Conservation (phyloP, 2,888 invertebrate genomes). For the Quadriops clusia region DNA sequence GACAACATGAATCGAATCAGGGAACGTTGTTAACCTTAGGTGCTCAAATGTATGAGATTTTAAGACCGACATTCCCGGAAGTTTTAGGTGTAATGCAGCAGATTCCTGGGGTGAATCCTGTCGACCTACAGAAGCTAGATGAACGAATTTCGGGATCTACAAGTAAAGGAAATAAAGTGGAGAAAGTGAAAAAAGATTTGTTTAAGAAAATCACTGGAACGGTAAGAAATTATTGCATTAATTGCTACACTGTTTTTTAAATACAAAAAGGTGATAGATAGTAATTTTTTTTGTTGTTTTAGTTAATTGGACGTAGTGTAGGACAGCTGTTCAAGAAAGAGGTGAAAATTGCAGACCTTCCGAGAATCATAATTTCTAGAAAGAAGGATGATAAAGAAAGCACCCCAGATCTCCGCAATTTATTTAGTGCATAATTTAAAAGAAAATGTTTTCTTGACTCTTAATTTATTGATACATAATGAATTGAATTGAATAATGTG, state of each 20-base stretch:
- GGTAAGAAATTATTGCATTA: slow-evolving; percentile 39
- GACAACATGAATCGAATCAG: slow-evolving; percentile 83
- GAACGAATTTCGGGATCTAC: slow-evolving; percentile 61
- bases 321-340: slow-evolving; percentile 82
- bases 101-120: slow-evolving; percentile 70
- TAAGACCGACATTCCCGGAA: slow-evolving; percentile 64
- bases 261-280: slow-evolving; percentile 2
- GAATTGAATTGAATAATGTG: slow-evolving; percentile 15
- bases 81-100: slow-evolving; percentile 59
- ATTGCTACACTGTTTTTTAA: background rate
- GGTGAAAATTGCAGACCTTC: slow-evolving; percentile 74
- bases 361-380: slow-evolving; percentile 48
- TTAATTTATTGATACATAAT: slow-evolving; percentile 16
- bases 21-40: slow-evolving; percentile 68
- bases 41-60: slow-evolving; percentile 73
- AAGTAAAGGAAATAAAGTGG: slow-evolving; percentile 65
- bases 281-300: slow-evolving; percentile 25
- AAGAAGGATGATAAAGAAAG: slow-evolving; percentile 28
- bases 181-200: slow-evolving; percentile 81
- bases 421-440: slow-evolving; percentile 27
- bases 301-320: slow-evolving; percentile 74
- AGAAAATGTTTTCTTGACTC: slow-evolving; percentile 6
- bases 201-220: slow-evolving; percentile 80
- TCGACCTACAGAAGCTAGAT: slow-evolving; percentile 73
- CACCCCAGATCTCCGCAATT: slow-evolving; percentile 30